phyloP scores from a whole-genome alignment of 64 coral and sea anemone species.

The Platygyra sinensis region DNA sequence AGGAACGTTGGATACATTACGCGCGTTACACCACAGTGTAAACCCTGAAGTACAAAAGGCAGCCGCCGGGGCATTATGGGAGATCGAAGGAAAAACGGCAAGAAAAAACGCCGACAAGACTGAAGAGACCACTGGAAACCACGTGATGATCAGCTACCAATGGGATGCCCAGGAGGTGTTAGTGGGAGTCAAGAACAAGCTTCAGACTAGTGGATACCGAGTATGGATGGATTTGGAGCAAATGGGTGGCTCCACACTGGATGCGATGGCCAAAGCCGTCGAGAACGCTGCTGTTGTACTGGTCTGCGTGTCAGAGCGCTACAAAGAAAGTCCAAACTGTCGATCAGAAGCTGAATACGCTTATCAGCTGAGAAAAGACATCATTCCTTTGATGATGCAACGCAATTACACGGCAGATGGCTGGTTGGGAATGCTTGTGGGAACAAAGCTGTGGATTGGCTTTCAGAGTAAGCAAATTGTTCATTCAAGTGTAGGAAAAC shows the following conservation, averaged over 20 bases:
- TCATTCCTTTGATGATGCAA: constrained; percentile 60
- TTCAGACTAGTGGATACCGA: constrained; percentile 42
- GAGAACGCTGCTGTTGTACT: constrained; percentile 60
- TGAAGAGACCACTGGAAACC: constrained; percentile 2
- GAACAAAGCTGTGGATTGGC: constrained; percentile 44
- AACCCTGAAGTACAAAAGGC: constrained; percentile 61
- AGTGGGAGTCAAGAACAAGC: constrained; percentile 54
- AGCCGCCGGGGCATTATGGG: constrained; percentile 66
- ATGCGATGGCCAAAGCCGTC: constrained; percentile 59
- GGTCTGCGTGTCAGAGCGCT: constrained; percentile 55
- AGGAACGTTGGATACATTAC: not conserved
- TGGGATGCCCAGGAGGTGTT: constrained; percentile 49
- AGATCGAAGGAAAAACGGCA: constrained; percentile 50
- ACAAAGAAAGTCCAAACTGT: constrained; percentile 73
- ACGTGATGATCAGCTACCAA: constrained; percentile 80
- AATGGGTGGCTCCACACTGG: constrained; percentile 63
- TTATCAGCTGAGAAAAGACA: constrained; percentile 48
- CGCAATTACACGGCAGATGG: constrained; percentile 46
- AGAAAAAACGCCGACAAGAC: not conserved
- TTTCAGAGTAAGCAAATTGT: constrained; percentile 5
- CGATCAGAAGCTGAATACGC: constrained; percentile 72
- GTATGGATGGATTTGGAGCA: constrained; percentile 76
- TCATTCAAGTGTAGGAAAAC: constrained; percentile 5
- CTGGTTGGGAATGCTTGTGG: constrained; percentile 56
- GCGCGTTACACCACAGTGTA: constrained; percentile 3